A percentile compares a stretch with the other conserved stretches of the same genome.
Conservation (phyloP, 1,140 invertebrate genomes). For the Ips typographus region DNA sequence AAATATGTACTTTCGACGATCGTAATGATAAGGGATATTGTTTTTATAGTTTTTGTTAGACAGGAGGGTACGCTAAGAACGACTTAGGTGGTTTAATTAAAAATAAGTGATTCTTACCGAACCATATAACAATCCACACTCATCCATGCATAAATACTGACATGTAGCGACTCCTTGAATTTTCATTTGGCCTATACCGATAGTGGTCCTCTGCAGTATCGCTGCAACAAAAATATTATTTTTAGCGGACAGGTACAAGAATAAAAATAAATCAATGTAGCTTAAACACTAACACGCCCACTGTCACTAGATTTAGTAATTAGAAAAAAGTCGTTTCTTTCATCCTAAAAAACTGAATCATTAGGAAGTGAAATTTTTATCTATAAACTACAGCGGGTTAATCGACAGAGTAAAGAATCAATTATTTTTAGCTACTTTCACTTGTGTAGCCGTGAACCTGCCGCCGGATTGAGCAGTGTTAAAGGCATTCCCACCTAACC, state of each 20-base stretch:
- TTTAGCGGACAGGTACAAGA: not conserved
- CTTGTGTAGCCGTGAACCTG: conserved; percentile 21
- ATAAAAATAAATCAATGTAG: no score
- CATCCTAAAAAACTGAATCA: not conserved
- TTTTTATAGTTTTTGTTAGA: no score
- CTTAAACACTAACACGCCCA: not conserved
- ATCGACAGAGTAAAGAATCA: conserved; percentile 14
- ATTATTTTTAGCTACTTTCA: conserved; percentile 22
- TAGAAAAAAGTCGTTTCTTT: not conserved
- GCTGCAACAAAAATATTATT: conserved; percentile 63
- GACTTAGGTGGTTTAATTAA: not conserved
- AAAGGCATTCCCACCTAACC: conserved; percentile 11
- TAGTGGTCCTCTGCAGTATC: conserved; percentile 76
- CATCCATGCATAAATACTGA: conserved; percentile 82
- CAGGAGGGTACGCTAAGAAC: not conserved
- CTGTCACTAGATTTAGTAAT: not conserved
- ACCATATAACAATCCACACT: conserved; percentile 78
- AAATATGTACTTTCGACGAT: conserved; percentile 7
- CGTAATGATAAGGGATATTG: no score
- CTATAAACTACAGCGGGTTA: not conserved
- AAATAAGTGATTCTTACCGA: conserved; percentile 65
- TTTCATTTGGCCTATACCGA: conserved; percentile 74
- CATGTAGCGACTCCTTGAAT: conserved; percentile 82
- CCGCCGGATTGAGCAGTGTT: conserved; percentile 10
- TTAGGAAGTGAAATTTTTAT: conserved; percentile 17